Base-by-base conservation (phyloP, 2,797 vertebrate species). In the Prunella strophiata region DNA sequence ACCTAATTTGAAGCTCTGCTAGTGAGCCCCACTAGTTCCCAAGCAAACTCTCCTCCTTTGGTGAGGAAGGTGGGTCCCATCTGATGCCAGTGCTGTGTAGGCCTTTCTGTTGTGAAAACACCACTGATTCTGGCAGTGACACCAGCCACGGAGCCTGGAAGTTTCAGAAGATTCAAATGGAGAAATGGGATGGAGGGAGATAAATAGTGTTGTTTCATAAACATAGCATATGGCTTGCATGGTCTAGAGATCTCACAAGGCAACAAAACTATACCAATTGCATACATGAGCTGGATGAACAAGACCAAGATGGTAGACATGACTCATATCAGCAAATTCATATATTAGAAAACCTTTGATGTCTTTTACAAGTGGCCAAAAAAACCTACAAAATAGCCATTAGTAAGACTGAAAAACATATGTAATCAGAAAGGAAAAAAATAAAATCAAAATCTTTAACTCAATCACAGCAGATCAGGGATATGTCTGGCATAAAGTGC, bases 71-170 rank as follows among this genome's bases (percentile, higher is more conserved):
- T 47, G 47, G 5, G 25, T 59, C 20, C 16, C 20, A 26, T 27
- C 40, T 47, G 19, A 47, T 34, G 40, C 3, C 16, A 40, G 25
- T 3, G 16, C 17, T 67, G 16, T 1, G 0, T 13, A 21, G 29
- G 17, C 25, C 13, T 47, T 74, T 52, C 47, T 0, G 0, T 5
- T 30, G 21, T 47, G 40, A 52, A 59, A 65, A 47, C 14, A 30
- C 10, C 15, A 15, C 30, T 15, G 15, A 67, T 52, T 67, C 25
- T 59, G 40, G 12, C 54, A 67, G n/a, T 51, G 19, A 29, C 23
- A n/a, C 23, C 29, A 25, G 32, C 51, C 0, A 0, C 2, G 6
- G 22, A 50, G 3, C 8, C 10, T 61, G 54, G 11, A 61, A 65
- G 19, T n/a, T 79, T 68, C 32, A 17, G 51, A 34, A 65, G 20